A percentile compares a stretch with the other conserved stretches of the same genome.
Evolutionary conservation across 1,140 invertebrate species (phyloP).

Genomic region (Scaptomyza montana): DNA sequence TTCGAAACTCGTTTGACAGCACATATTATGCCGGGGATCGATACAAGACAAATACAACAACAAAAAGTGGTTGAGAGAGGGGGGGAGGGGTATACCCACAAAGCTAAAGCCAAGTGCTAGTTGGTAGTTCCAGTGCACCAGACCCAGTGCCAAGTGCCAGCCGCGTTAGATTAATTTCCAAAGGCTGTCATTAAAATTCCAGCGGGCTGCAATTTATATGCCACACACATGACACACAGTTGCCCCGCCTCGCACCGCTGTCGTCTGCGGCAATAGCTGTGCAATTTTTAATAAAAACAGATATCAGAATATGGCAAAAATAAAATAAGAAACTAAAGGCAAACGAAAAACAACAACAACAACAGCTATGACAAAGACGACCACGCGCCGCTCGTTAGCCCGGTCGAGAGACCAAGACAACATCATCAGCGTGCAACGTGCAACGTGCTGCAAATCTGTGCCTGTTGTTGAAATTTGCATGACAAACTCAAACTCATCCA

Average conservation of each 20-base stretch:
- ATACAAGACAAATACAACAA: constrained; percentile 12
- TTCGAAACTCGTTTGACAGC: constrained; percentile 70
- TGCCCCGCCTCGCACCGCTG: constrained; percentile 28
- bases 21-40: constrained; percentile 53
- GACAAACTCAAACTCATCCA: constrained; percentile 81
- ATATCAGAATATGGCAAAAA: constrained; percentile 65
- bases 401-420: constrained; percentile 38
- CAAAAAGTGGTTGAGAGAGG: background rate
- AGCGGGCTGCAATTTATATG: constrained; percentile 79
- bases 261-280: constrained; percentile 36
- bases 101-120: constrained; percentile 16
- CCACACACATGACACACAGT: constrained; percentile 73
- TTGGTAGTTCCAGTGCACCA: constrained; percentile 7
- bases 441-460: constrained; percentile 18
- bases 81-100: background rate
- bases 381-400: constrained; percentile 76
- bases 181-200: constrained; percentile 82
- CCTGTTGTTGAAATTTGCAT: constrained; percentile 75
- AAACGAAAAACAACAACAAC: too few species aligned
- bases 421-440: constrained; percentile 38
- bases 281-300: constrained; percentile 82
- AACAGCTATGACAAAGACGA: constrained; percentile 25
- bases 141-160: constrained; percentile 41
- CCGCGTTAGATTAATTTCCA: constrained; percentile 80
- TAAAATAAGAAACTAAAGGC: constrained; percentile 17